phyloP scores from a whole-genome alignment of 2,113 vertebrate genomes.

The Malaclemys terrapin region DNA sequence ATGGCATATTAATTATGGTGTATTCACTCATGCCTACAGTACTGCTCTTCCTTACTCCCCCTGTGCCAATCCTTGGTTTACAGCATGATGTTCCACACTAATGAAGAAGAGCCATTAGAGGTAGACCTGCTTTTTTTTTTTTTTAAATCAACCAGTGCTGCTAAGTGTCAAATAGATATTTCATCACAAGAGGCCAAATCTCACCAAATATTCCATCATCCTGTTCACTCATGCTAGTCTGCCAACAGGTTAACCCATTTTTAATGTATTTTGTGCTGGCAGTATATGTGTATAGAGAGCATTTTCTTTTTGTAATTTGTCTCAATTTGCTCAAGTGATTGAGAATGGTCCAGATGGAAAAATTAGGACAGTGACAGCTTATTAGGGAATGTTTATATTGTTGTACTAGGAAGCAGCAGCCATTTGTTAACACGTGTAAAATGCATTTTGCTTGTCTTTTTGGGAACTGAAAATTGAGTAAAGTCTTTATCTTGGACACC shows the following conservation, averaged over 20 bases:
- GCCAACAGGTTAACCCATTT: slow-evolving; percentile 41
- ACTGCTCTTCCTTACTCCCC: neutral
- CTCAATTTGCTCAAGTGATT: slow-evolving; percentile 72
- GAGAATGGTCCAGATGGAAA: slow-evolving; percentile 66
- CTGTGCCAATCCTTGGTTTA: neutral
- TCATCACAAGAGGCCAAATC: neutral
- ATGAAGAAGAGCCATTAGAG: neutral
- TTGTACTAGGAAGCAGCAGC: slow-evolving; percentile 46
- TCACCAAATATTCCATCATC: slow-evolving; percentile 42
- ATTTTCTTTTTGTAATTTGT: slow-evolving; percentile 70
- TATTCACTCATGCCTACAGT: neutral
- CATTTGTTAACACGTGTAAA: slow-evolving; percentile 56
- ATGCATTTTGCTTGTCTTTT: slow-evolving; percentile 45
- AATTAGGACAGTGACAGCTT: slow-evolving; percentile 56
- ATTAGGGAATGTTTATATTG: slow-evolving; percentile 68
- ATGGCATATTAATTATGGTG: rapidly evolving
- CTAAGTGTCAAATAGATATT: slow-evolving; percentile 37
- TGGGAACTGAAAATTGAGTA: slow-evolving; percentile 54
- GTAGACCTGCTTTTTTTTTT: neutral
- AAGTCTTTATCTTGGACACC: slow-evolving; percentile 58
- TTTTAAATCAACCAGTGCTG: slow-evolving; percentile 9
- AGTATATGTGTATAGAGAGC: neutral
- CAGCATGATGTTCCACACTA: neutral
- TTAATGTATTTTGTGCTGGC: slow-evolving; percentile 61
- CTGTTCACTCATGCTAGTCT: slow-evolving; percentile 51